Base-by-base conservation (phyloP, 1,140 invertebrate genomes). In the Hylaeus anthracinus region DNA sequence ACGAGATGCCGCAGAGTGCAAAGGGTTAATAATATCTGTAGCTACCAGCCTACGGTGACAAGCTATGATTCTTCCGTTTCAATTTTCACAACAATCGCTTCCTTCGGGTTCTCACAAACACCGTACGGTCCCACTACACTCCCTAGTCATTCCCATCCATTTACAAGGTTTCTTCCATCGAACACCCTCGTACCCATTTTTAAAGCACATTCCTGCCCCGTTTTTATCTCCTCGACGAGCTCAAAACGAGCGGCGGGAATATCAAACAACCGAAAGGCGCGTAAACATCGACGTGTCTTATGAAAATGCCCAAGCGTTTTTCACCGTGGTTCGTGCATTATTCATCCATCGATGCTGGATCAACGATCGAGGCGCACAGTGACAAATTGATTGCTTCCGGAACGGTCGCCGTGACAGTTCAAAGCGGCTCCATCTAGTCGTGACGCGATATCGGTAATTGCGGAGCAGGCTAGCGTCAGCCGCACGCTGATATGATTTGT, bases 361-460 rank as follows among this genome's bases (percentile, higher is more conserved):
- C 72, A 80, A 61, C 53, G 72, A 74, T 67, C 63, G 64, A 75
- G 63, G 56, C 63, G 67, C 55, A 61, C 67, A 61, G 79, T 64
- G 79, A 74, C 79, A 80, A 80, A 80, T 80, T 80, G 79, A 80
- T 80, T 61, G 79, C 79, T 80, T 75, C 79, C 79, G 79, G 55
- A 69, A 74, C 79, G 45, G 15, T 37, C 72, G 56, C n/a, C 53
- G 72, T 74, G 79, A 80, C 79, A 69, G 79, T 75, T 75, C 53
- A 80, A 80, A 80, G 79, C 79, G 79, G 64, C 72, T 80, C 79
- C 72, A 80, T 80, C 79, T 80, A 75, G 63, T 53, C 64, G 55
- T 80, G 79, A 75, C 79, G 72, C 77, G 77, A 79, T 80, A 80
- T 75, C 79, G n/a, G 79, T 80, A 80, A 80, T 80, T 80, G 72